Percentiles rank a stretch among this genome's conserved stretches.
These are phyloP conservation scores for Remorina albescens DNA, from an alignment of 2,797 vertebrate species.

Conservation along the genomic window DNA sequence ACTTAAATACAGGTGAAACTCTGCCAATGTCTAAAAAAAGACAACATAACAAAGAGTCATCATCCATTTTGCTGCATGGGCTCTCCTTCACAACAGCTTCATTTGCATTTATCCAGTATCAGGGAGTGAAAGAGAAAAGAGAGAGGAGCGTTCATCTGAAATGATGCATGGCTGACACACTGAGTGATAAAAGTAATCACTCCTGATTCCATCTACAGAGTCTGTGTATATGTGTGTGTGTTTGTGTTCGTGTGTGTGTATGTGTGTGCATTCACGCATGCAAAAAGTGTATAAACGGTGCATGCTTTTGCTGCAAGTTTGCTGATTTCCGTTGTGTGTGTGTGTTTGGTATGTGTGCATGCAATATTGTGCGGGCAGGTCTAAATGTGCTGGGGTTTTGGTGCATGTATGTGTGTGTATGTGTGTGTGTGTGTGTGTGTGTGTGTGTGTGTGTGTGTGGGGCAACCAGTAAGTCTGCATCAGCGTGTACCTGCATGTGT, in stretches of 20 bases:
- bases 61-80: slow-evolving; percentile 75
- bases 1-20: slow-evolving; percentile 17
- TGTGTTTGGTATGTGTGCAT: slow-evolving; percentile 14
- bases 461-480: slow-evolving; percentile 46
- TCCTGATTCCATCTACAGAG: slow-evolving; percentile 77
- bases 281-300: slow-evolving; percentile 35
- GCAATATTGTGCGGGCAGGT: slow-evolving; percentile 9
- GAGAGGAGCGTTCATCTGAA: slow-evolving; percentile 71
- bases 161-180: slow-evolving; percentile 80
- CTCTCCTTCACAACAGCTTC: slow-evolving; percentile 75
- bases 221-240: slow-evolving; percentile 39
- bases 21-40: slow-evolving; percentile 14
- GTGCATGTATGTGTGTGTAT: slow-evolving; percentile 31
- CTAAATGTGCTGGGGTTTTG: slow-evolving; percentile 27
- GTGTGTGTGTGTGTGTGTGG: slow-evolving; percentile 18
- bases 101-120: slow-evolving; percentile 82
- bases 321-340: slow-evolving; percentile 8
- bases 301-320: slow-evolving; percentile 48
- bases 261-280: slow-evolving; percentile 48
- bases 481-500: slow-evolving; percentile 72
- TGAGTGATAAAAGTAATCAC: slow-evolving; percentile 80
- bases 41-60: slow-evolving; percentile 66
- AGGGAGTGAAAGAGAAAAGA: slow-evolving; percentile 64
- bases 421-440: slow-evolving; percentile 17
- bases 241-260: slow-evolving; percentile 6